Base-by-base conservation (phyloP, 2,888 invertebrate species). In the Catocala fraxini region DNA sequence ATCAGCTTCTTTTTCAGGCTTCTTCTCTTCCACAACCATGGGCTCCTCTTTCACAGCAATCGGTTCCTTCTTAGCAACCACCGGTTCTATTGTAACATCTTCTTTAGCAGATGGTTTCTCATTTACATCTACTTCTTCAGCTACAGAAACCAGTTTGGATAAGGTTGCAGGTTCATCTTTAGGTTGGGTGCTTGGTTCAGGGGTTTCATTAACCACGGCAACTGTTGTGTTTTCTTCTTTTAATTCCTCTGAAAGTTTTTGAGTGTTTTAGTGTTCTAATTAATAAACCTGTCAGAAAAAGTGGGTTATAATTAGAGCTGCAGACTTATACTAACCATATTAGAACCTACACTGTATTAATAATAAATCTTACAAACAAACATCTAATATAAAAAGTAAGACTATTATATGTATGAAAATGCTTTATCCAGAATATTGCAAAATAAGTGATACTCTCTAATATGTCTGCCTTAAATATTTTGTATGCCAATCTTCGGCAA, bases 241-340 rank as follows among this genome's bases (percentile, higher is more conserved):
- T 35, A 77, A 61, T 49, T 81, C 82, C 63, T 86, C 89, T 88
- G 81, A 52, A 88, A 89, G 25, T n/a, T 60, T 59, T 39, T 2
- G 10, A 41, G 11, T 34, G 25, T 34, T 54, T 62, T 58, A 63
- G 45, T 33, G 48, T 34, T 12, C 15, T 42, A 15, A 34, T 47
- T 13, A 42, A 39, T 12, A 53, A 53, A 12, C 35, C 35, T 39
- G 35, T 39, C 3, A 39, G 35, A 9, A 39, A 9, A 25, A 25
- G 25, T 25, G 4, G 25, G 25, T 25, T 4, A 25, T 25, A 25
- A 25, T 25, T 25, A 25, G 25, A 25, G 25, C 25, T 4, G 4
- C 25, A 25, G 25, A 25, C 25, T 25, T 25, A 25, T 25, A 25
- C 25, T 25, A 1, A 25, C 25, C 25, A 25, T 25, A 25, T 25